Conservation (phyloP, 2,888 invertebrate genomes). For the Beris morrisii region DNA sequence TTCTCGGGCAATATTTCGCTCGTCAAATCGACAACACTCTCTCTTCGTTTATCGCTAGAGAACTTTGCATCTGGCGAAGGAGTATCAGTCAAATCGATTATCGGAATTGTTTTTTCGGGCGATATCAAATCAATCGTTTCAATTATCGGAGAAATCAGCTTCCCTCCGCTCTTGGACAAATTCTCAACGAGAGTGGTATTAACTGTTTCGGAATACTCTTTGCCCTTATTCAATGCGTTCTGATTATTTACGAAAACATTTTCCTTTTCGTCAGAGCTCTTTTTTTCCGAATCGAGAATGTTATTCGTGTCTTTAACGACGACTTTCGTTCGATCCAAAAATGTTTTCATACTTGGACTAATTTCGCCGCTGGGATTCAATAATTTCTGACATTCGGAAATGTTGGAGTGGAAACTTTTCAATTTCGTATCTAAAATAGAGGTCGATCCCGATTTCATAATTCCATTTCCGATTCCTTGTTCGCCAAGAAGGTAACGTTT, state of each 20-base stretch:
- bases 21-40: conserved; percentile 40
- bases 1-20: conserved; percentile 20
- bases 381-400: conserved; percentile 85
- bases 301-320: conserved; percentile 39
- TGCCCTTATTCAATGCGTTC: conserved; percentile 54
- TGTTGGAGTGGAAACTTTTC: conserved; percentile 80
- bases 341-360: conserved; percentile 70
- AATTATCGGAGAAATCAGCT: conserved; percentile 46
- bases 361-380: conserved; percentile 75
- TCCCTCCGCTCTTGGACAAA: conserved; percentile 41
- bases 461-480: conserved; percentile 65
- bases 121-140: conserved; percentile 54
- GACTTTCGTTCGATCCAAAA: conserved; percentile 59
- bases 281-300: conserved; percentile 23
- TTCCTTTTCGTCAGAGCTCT: conserved; percentile 48
- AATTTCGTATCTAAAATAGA: conserved; percentile 83
- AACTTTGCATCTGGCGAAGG: conserved; percentile 46
- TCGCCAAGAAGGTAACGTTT: conserved; percentile 81
- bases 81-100: conserved; percentile 50
- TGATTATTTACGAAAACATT: conserved; percentile 54
- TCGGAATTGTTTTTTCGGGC: conserved; percentile 49
- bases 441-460: conserved; percentile 80
- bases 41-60: neutral
- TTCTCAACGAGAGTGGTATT: conserved; percentile 51
- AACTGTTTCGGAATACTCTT: conserved; percentile 52